phyloP scores from a whole-genome alignment of 2,797 vertebrate genomes.

The Myotis vivesi region DNA sequence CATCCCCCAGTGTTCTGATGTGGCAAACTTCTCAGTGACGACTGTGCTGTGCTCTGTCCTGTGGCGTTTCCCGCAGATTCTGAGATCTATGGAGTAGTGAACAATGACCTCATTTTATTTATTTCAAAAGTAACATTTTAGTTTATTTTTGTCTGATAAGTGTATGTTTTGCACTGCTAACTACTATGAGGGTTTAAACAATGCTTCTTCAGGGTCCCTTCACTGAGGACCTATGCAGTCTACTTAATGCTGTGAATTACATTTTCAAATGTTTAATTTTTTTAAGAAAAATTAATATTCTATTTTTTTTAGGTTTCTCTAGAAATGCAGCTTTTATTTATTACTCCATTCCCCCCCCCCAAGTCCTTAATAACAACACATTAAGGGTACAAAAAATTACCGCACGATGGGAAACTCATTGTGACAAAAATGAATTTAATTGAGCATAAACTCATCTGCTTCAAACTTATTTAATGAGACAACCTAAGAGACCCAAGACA shows the following conservation, averaged over 20 bases:
- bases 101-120: constrained; percentile 84
- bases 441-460: constrained; percentile 72
- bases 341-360: constrained; percentile 78
- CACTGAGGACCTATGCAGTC: constrained; percentile 75
- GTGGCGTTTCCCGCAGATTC: constrained; percentile 64
- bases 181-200: constrained; percentile 79
- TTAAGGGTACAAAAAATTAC: constrained; percentile 74
- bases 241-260: constrained; percentile 89
- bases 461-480: constrained; percentile 58
- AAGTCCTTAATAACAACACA: constrained; percentile 74
- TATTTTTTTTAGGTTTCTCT: constrained; percentile 81
- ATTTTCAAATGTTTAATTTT: constrained; percentile 79
- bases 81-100: constrained; percentile 77
- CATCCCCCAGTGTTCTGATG: constrained; percentile 66
- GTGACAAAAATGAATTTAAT: constrained; percentile 74
- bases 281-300: constrained; percentile 79
- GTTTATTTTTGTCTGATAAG: constrained; percentile 81
- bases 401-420: constrained; percentile 71
- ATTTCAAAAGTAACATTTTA: constrained; percentile 83
- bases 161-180: constrained; percentile 85
- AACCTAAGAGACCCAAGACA: constrained; percentile 42
- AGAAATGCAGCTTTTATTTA: constrained; percentile 85
- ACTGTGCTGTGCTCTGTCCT: constrained; percentile 68
- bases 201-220: constrained; percentile 75
- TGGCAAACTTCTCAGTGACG: constrained; percentile 60